These are phyloP conservation scores for Pterostichus madidus DNA, from an alignment of 2,888 invertebrate genomes.

Conservation along the genomic window DNA sequence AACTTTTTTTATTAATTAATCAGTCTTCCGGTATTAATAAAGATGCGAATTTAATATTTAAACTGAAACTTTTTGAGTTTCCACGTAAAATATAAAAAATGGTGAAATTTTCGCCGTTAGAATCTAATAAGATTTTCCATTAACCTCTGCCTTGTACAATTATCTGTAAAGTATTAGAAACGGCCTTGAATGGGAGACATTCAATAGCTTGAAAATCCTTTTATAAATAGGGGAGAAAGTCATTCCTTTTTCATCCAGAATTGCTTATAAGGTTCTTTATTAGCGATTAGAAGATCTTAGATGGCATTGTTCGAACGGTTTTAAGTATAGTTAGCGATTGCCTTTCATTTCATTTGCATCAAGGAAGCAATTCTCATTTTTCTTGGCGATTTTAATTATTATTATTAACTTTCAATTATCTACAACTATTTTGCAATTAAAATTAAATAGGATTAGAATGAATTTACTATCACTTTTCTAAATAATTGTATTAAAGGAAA, in stretches of 20 bases:
- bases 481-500: background rate
- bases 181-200: conserved; percentile 31
- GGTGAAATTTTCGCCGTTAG: background rate
- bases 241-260: conserved; percentile 40
- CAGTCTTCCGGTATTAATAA: background rate
- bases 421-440: conserved; percentile 1
- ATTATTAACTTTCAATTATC: conserved; percentile 42
- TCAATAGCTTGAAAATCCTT: conserved; percentile 34
- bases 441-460: background rate
- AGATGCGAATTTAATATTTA: background rate
- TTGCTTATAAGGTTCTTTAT: conserved; percentile 39
- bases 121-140: conserved; percentile 51
- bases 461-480: background rate
- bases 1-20: conserved; percentile 1
- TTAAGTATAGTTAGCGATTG: background rate
- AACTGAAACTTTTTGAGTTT: background rate
- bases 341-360: conserved; percentile 44
- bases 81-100: too few relatives aligned
- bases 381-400: conserved; percentile 37
- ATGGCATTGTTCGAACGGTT: background rate
- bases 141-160: conserved; percentile 35
- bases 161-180: conserved; percentile 28
- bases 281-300: conserved; percentile 43
- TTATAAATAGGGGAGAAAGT: conserved; percentile 55
- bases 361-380: conserved; percentile 38